Conservation (phyloP, 2,113 vertebrate species). For the Callithrix jacchus region DNA sequence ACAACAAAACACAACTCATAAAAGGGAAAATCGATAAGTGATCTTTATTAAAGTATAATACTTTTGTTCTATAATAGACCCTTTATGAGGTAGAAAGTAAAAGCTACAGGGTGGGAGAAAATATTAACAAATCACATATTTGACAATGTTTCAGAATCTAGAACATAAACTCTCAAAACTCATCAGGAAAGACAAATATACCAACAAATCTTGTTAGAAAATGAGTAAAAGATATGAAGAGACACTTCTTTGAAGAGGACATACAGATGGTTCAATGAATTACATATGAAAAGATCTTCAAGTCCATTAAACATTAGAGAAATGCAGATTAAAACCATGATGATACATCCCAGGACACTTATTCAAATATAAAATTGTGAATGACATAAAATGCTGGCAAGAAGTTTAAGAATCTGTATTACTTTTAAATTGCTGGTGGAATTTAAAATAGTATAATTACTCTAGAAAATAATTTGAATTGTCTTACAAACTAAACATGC, state of each 20-base stretch:
- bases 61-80: not conserved
- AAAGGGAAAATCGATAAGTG: not conserved
- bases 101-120: not conserved
- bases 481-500: no score
- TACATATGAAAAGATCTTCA: not conserved
- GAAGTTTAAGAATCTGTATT: not conserved
- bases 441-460: no score
- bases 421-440: not conserved
- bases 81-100: not conserved
- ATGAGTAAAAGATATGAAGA: not conserved
- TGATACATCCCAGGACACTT: not conserved
- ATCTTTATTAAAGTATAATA: not conserved
- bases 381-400: not conserved
- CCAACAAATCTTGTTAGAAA: not conserved
- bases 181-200: not conserved
- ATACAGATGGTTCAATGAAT: not conserved
- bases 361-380: not conserved
- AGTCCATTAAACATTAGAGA: not conserved
- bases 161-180: not conserved
- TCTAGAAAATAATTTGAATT: no score
- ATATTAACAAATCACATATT: not conserved
- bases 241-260: not conserved
- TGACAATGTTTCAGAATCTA: not conserved
- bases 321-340: not conserved
- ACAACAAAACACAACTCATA: not conserved